phyloP scores from a whole-genome alignment of 2,888 invertebrate species.

The Ichneumoninae sp. region DNA sequence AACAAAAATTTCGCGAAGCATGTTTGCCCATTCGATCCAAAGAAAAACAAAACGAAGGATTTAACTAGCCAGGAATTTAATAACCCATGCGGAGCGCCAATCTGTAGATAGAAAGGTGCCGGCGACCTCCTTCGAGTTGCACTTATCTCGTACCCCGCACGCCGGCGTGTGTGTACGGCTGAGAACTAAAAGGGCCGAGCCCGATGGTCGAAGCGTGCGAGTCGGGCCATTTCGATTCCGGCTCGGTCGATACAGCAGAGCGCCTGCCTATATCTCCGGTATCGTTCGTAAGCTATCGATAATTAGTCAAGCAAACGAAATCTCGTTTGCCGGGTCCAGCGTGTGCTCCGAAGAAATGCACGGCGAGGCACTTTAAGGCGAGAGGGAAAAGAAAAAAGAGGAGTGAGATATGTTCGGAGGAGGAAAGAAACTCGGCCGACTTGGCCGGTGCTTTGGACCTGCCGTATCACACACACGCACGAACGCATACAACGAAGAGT shows the following conservation, averaged over 20 bases:
- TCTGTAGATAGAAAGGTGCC: slow-evolving; percentile 49
- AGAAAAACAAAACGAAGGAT: background rate
- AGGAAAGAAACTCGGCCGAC: slow-evolving; percentile 61
- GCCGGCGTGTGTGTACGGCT: background rate
- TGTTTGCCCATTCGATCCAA: background rate
- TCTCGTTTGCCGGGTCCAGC: slow-evolving; percentile 17
- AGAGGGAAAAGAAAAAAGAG: slow-evolving; percentile 13
- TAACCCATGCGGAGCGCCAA: slow-evolving; percentile 34
- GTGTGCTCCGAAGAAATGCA: background rate
- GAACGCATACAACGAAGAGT: slow-evolving; percentile 33
- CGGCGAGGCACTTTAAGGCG: background rate
- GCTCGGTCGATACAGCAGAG: background rate
- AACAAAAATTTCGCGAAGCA: background rate
- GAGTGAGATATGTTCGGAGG: slow-evolving; percentile 15
- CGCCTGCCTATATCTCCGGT: background rate
- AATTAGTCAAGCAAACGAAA: slow-evolving; percentile 45
- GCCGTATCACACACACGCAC: slow-evolving; percentile 50
- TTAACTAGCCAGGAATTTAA: slow-evolving; percentile 34
- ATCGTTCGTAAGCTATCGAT: slow-evolving; percentile 36
- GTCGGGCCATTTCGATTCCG: background rate
- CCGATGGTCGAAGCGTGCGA: too few relatives aligned
- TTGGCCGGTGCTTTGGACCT: slow-evolving; percentile 46
- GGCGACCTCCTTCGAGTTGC: slow-evolving; percentile 51
- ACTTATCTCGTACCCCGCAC: background rate
- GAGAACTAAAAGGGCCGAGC: background rate